These are phyloP conservation scores for Horisme vitalbata DNA, from an alignment of 2,888 invertebrate genomes.

Conservation along the genomic window DNA sequence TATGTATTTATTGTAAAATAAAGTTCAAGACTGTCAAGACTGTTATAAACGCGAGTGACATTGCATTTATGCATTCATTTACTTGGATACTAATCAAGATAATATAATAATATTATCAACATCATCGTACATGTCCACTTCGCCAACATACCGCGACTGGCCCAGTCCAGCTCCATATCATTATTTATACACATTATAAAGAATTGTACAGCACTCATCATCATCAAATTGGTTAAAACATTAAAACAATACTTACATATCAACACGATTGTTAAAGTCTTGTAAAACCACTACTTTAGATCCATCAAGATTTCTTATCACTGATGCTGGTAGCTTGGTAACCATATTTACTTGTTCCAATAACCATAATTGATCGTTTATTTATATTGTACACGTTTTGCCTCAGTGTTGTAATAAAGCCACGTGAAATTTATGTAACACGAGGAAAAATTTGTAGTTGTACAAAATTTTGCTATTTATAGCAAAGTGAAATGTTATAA, in stretches of 20 bases:
- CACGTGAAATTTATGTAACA: conserved; percentile 25
- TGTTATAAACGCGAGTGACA: no score
- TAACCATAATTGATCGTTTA: conserved; percentile 7
- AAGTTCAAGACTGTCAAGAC: no score
- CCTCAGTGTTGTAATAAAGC: conserved; percentile 10
- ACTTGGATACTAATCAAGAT: no score
- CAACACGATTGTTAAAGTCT: background rate
- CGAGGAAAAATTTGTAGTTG: no score
- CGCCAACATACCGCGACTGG: conserved; percentile 50
- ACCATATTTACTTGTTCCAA: conserved; percentile 10
- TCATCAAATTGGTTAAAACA: conserved; percentile 47
- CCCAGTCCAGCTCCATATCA: conserved; percentile 53
- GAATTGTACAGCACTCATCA: conserved; percentile 57
- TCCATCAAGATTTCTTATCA: conserved; percentile 19
- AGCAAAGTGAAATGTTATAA: no score
- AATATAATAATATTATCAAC: no score
- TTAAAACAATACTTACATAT: no score
- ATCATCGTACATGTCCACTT: conserved; percentile 6
- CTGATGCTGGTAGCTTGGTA: background rate
- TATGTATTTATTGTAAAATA: no score
- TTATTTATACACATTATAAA: conserved; percentile 44
- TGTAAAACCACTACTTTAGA: conserved; percentile 1
- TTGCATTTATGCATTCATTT: no score
- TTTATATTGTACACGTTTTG: conserved; percentile 5
- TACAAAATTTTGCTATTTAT: no score